phyloP scores from a whole-genome alignment of 2,797 vertebrate genomes.

The Prunella strophiata region DNA sequence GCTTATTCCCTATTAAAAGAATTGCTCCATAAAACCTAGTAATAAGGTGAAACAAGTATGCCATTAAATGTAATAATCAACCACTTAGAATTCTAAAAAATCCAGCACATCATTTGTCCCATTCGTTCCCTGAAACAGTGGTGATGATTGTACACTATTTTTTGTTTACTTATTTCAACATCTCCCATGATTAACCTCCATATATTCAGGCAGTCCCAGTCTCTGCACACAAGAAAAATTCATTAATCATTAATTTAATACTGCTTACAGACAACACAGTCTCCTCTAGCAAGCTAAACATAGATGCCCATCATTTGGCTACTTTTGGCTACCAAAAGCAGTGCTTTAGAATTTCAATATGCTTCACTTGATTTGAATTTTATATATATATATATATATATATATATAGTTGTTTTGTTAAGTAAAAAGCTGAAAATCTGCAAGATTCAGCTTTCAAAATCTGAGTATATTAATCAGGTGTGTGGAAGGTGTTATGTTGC shows the following conservation, averaged over 20 bases:
- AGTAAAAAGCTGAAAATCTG: background rate
- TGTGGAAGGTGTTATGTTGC: background rate
- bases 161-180: background rate
- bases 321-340: background rate
- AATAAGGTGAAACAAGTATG: background rate
- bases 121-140: background rate
- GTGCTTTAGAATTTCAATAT: background rate
- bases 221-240: background rate
- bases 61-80: background rate
- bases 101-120: background rate
- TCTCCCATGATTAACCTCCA: background rate
- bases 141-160: background rate
- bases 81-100: background rate
- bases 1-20: background rate
- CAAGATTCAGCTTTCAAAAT: background rate
- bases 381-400: background rate
- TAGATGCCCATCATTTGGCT: background rate
- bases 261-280: background rate
- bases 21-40: background rate
- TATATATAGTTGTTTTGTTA: background rate
- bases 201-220: background rate
- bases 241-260: slow-evolving; percentile 1
- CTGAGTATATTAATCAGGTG: background rate
- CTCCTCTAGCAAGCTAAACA: background rate
- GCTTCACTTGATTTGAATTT: background rate